Conservation (phyloP, 2,113 vertebrate species). For the Paramormyrops kingsleyae region DNA sequence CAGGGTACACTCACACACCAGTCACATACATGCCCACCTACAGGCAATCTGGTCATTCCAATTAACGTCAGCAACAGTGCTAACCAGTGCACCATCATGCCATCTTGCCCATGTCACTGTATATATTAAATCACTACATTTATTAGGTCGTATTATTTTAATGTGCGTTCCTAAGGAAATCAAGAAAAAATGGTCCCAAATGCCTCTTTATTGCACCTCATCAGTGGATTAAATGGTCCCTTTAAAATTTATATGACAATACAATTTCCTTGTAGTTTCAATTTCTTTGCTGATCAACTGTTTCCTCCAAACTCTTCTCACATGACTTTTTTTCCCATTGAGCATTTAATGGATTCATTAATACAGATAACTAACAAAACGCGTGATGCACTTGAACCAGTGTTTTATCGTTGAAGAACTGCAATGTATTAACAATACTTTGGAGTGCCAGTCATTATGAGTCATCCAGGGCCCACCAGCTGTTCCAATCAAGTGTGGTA, state of each 20-base stretch:
- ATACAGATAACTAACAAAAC: neutral
- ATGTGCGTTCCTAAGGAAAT: neutral
- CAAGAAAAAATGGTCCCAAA: neutral
- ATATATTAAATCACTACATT: neutral
- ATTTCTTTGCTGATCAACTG: neutral
- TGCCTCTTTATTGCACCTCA: neutral
- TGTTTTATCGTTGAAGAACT: neutral
- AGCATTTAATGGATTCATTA: neutral
- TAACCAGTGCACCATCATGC: neutral
- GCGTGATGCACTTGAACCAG: neutral
- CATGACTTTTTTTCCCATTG: neutral
- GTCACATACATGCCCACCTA: neutral
- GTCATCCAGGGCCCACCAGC: neutral
- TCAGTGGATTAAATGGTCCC: neutral
- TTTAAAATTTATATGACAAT: neutral
- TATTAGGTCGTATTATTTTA: neutral
- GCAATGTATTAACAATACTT: neutral
- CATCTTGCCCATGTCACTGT: neutral
- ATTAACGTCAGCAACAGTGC: neutral
- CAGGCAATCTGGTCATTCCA: neutral
- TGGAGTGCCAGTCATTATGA: neutral
- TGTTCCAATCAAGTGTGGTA: neutral
- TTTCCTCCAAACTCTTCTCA: neutral
- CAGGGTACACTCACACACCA: neutral
- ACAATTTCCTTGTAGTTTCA: neutral